Evolutionary conservation across 2,888 invertebrate genomes (phyloP), one percentile per base, ranked within the genome.

Genomic region (Trachelus troglodyta): DNA sequence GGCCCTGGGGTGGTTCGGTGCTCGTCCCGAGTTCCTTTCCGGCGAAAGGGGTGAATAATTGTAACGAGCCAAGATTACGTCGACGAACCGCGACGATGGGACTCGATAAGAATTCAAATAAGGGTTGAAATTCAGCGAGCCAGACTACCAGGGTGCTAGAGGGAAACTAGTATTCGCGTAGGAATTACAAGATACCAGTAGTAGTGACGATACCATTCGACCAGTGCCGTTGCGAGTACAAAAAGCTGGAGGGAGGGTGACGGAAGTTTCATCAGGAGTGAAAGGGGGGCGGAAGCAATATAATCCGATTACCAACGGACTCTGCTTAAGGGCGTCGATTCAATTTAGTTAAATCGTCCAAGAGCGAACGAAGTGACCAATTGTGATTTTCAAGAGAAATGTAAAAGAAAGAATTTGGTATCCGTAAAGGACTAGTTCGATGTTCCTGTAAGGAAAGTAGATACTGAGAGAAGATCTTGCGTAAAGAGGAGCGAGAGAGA

Each of bases 1-100:
- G 77, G 73, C 69, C 69, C 75, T 30, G 69, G 69, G 77, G 76
- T 69, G 71, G 56, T 30, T 69, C 40, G 9, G 71, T 23, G 68
- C 69, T 69, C 77, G 23, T 79, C 69, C 73, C 78, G 75, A 76
- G 77, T 78, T 82, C 82, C 79, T 76, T 80, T 80, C 79, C 73
- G 75, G 76, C 40, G 76, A 82, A 87, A 87, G 85, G 88, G 87
- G 81, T 85, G 88, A 87, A 88, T 89, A 89, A 89, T 89, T 89
- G 88, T 86, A 89, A 89, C 88, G 84, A 87, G 86, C 84, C 71
- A 78, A 85, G 84, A 88, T 87, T 85, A 81, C 82, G 80, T 35
- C 73, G 79, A 40, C 30, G 56, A 56, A 56, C 56, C 56, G 56
- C 56, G 71, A 35, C 69, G 79, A 74, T 76, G 40, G 79, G 81